Percentiles rank a stretch among this genome's conserved stretches.
Conservation (phyloP, 2,888 invertebrate species). For the Tortricodes alternella region DNA sequence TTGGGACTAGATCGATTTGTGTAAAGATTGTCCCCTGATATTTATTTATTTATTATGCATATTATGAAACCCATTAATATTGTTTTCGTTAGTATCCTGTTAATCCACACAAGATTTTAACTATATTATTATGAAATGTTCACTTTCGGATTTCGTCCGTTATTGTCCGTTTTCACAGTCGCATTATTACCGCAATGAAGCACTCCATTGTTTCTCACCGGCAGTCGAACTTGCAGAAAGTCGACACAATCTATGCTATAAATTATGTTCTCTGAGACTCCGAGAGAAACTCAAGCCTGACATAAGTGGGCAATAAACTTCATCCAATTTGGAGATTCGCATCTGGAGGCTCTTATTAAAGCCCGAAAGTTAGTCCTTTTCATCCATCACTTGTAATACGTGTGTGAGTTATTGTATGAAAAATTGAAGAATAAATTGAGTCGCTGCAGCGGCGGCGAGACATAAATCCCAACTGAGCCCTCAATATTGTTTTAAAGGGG, state of each 20-base stretch:
- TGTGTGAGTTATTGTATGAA: constrained; percentile 83
- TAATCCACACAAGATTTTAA: no score
- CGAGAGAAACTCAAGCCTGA: constrained; percentile 82
- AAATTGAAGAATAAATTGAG: constrained; percentile 84
- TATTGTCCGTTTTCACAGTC: constrained; percentile 7
- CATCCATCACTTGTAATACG: constrained; percentile 83
- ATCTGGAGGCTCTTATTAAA: constrained; percentile 83
- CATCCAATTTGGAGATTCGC: constrained; percentile 83
- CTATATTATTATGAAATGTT: no score
- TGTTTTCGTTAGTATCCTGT: no score
- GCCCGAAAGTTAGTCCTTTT: constrained; percentile 83
- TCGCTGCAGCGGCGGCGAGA: constrained; percentile 83
- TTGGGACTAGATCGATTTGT: no score
- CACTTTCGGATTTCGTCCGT: neutral
- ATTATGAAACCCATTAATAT: no score
- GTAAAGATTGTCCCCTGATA: no score
- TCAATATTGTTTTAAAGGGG: constrained; percentile 84
- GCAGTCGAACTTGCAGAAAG: constrained; percentile 73
- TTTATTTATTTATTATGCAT: no score
- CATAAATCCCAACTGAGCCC: constrained; percentile 84
- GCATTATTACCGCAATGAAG: constrained; percentile 32
- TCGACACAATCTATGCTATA: constrained; percentile 78
- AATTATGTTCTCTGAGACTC: constrained; percentile 81
- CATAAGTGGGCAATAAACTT: constrained; percentile 83
- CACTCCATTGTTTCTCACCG: constrained; percentile 50